Base-by-base conservation (phyloP, 1,140 invertebrate genomes). In the Psilanteris sp. region DNA sequence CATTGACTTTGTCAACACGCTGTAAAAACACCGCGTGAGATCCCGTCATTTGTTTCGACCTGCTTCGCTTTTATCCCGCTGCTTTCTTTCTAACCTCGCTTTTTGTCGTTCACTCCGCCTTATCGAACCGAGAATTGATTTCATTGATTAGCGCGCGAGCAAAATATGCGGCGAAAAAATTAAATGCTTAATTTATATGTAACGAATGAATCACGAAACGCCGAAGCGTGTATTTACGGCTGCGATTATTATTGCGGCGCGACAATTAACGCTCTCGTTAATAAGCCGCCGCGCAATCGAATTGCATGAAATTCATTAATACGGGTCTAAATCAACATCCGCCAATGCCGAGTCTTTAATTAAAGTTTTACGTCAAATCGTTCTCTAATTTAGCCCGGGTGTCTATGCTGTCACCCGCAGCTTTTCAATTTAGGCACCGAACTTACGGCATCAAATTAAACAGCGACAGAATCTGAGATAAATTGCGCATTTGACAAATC, bases 361-460 rank as follows among this genome's bases (percentile, higher is more conserved):
- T 72, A 62, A 72, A 62, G 48, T 72, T 48, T 62, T 37, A 48
- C 46, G 37, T 55, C 32, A 62, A 55, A 36, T 62, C 48, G 39
- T 54, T 54, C 6, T 20, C 55, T 46, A 71, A 71, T 71, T 61
- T 59, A 50, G 10, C 31, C 14, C 8, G 16, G 41, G 26, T 13
- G 31, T 32, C 54, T 59, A 14, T 37, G 27, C 32, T 13, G 39
- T 62, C 50, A 39, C 54, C 15, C n/a, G n/a, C n/a, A n/a, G n/a
- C n/a, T 41, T 55, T 64, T 22, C 50, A 62, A 72, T 55, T 72
- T 72, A 41, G 48, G 57, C 31, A 2, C 13, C 14, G n/a, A 48
- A 50, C 26, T 54, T 34, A 34, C 36, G 29, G 50, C 39, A 16
- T 7, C 48, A 29, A 57, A 72, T 72, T 57, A 34, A 11, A 26